These are phyloP conservation scores for Siniperca chuatsi DNA, from an alignment of 2,113 vertebrate species.

Conservation along the genomic window DNA sequence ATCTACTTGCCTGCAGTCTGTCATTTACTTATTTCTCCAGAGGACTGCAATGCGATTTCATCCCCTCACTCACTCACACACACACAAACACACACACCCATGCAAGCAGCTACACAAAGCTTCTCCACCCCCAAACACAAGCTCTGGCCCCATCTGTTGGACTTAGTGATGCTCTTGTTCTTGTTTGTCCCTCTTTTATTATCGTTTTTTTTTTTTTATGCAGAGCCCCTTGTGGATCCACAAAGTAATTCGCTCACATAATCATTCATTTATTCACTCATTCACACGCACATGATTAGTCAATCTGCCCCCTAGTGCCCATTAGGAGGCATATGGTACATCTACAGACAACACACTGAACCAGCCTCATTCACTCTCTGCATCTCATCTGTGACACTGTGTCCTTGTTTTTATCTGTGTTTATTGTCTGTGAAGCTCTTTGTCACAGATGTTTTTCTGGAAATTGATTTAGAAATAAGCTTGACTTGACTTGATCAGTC, in stretches of 20 bases:
- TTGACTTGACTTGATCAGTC: slow-evolving; percentile 51
- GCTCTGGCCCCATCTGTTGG: slow-evolving; percentile 38
- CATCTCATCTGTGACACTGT: slow-evolving; percentile 36
- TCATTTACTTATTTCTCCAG: slow-evolving; percentile 70
- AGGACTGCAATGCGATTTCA: slow-evolving; percentile 49
- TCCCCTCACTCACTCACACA: not conserved
- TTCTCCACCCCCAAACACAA: slow-evolving; percentile 27
- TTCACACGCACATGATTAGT: slow-evolving; percentile 46
- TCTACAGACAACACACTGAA: slow-evolving; percentile 35
- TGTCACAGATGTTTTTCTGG: slow-evolving; percentile 52
- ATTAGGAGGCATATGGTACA: slow-evolving; percentile 46
- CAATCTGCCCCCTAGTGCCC: slow-evolving; percentile 47
- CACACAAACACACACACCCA: not conserved
- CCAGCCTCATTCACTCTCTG: slow-evolving; percentile 40
- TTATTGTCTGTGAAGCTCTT: slow-evolving; percentile 54
- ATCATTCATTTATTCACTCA: slow-evolving; percentile 49
- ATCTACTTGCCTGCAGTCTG: slow-evolving; percentile 68
- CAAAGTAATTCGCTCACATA: slow-evolving; percentile 42
- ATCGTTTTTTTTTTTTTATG: slow-evolving; percentile 5
- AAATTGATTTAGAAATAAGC: slow-evolving; percentile 62
- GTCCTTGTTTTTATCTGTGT: slow-evolving; percentile 60
- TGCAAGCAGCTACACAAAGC: not conserved
- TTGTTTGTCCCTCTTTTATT: slow-evolving; percentile 19
- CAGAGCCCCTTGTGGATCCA: slow-evolving; percentile 26
- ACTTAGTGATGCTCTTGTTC: slow-evolving; percentile 39